Percentiles rank a stretch among this genome's conserved stretches.
Evolutionary conservation across 2,797 vertebrate species (phyloP).

Genomic region (Delichon dasypus): DNA sequence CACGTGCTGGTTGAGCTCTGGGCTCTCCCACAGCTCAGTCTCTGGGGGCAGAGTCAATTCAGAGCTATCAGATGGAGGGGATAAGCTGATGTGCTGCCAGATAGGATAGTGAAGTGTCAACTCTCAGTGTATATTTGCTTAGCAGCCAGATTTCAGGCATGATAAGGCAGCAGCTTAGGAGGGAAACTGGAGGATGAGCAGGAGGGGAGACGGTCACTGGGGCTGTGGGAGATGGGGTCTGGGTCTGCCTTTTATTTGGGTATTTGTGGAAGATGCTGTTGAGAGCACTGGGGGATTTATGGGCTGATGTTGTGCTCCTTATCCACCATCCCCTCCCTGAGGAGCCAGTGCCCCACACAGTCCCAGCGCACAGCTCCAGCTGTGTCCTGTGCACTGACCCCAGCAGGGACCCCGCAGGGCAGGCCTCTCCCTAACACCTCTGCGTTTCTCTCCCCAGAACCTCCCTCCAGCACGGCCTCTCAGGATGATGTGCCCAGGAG

Average conservation of each 20-base stretch:
- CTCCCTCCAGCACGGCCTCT: neutral
- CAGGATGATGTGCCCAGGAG: neutral
- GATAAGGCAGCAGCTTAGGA: neutral
- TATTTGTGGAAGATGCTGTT: neutral
- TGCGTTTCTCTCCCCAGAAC: constrained; percentile 33
- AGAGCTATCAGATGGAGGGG: neutral
- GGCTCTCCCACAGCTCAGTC: neutral
- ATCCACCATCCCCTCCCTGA: neutral
- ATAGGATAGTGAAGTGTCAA: neutral
- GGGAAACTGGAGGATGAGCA: neutral
- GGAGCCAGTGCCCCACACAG: rapidly evolving
- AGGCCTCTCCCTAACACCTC: neutral
- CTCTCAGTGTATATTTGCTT: neutral
- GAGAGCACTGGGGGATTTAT: neutral
- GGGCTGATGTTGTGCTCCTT: neutral
- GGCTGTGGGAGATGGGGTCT: rapidly evolving
- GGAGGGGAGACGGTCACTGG: neutral
- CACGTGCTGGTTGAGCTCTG: neutral
- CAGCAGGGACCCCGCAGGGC: rapidly evolving
- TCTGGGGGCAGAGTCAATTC: neutral
- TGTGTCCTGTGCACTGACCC: neutral
- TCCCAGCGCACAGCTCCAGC: rapidly evolving
- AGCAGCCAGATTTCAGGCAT: neutral
- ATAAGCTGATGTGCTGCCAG: neutral
- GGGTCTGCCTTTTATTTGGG: neutral